Evolutionary conservation across 2,888 invertebrate genomes (phyloP), one percentile per base, ranked within the genome.

Genomic region (Petrolisthes cinctipes): DNA sequence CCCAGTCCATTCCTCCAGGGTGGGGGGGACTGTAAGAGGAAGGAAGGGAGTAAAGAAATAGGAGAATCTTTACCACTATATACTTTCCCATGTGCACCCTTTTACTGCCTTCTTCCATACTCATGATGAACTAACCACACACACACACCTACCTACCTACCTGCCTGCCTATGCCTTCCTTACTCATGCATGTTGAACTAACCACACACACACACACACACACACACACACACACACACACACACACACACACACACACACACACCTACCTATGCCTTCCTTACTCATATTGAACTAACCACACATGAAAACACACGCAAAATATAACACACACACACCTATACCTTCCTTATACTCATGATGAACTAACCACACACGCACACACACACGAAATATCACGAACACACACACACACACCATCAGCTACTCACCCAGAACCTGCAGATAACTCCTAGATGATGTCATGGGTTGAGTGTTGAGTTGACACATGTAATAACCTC

Each of bases 401-500:
- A 9, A 76, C 51, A 76, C 9, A 76, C 37, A 76, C 73, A 73
- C 17, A 17, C 73, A 66, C 66, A 66, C 14, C 11, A 11, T 14
- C 2, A 66, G 66, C 11, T 17, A 73, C 81, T 86, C 17, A 90
- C 90, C 90, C 11, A 90, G 56, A 14, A 90, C 90, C 79, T 90
- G 89, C 37, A 90, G 83, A 73, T 85, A 90, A 23, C 89, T 89
- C 81, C 89, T 86, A 51, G 90, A 73, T 14, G 66, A 86, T 61
- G 88, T 90, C 90, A 90, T 90, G n/a, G 90, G 90, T 17, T 85
- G 83, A 5, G 90, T 90, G 83, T 90, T 90, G 54, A 90, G 78
- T 75, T 90, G 90, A 9, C 90, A 90, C 90, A 90, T 90, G 83
- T 90, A 90, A 87, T 89, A 90, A 14, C 90, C 90, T 9, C 90